Evolutionary conservation across 2,113 vertebrate species (phyloP).

Genomic region (Salvelinus namaycush): DNA sequence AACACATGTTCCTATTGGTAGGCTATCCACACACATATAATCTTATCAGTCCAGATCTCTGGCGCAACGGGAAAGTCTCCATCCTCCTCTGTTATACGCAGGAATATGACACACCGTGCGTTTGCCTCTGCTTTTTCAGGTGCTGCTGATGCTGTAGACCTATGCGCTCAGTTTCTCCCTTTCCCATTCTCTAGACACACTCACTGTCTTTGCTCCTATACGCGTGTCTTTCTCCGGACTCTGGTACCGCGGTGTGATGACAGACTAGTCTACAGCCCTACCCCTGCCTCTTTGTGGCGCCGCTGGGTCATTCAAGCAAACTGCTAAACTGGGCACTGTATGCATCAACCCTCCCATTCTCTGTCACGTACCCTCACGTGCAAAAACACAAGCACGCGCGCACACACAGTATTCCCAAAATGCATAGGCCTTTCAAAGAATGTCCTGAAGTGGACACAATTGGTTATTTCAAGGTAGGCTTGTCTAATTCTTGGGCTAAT

Average conservation of each 20-base stretch:
- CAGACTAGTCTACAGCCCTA: slow-evolving; percentile 24
- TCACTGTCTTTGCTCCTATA: slow-evolving; percentile 4
- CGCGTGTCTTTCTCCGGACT: slow-evolving; percentile 11
- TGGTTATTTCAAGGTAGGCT: neutral
- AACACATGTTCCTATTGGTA: slow-evolving; percentile 2
- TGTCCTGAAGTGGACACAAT: neutral
- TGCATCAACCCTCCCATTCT: slow-evolving; percentile 45
- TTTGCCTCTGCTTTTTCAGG: slow-evolving; percentile 23
- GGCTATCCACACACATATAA: slow-evolving; percentile 27
- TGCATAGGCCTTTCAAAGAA: neutral
- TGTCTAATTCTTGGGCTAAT: neutral
- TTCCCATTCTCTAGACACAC: no score
- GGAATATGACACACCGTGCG: slow-evolving; percentile 1
- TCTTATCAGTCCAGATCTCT: slow-evolving; percentile 39
- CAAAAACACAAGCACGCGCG: neutral
- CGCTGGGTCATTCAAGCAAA: slow-evolving; percentile 64
- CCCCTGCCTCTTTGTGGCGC: slow-evolving; percentile 52
- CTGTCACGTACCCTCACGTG: neutral
- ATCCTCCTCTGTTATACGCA: slow-evolving; percentile 19
- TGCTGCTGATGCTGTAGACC: slow-evolving; percentile 22
- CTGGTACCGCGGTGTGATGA: slow-evolving; percentile 37
- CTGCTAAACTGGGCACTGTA: slow-evolving; percentile 64
- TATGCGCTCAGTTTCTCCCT: slow-evolving; percentile 8
- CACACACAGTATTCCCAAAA: neutral
- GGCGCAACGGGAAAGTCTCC: slow-evolving; percentile 65